These are phyloP conservation scores for Hyles lineata DNA, from an alignment of 2,888 invertebrate species.

Conservation along the genomic window DNA sequence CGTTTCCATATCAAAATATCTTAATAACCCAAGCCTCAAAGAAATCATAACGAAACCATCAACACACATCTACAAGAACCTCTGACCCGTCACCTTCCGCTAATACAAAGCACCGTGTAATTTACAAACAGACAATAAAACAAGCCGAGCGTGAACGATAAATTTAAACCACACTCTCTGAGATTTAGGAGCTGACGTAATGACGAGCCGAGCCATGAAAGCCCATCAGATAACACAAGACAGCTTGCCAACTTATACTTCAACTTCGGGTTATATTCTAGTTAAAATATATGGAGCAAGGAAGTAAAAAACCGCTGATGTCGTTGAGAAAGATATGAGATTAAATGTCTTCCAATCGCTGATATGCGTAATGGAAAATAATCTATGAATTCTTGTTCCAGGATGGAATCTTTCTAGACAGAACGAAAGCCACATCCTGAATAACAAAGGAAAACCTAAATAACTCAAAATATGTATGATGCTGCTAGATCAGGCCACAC, in stretches of 20 bases:
- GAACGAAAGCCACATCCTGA: too few relatives aligned
- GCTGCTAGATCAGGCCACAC: too few relatives aligned
- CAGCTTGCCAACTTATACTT: neutral
- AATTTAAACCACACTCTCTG: constrained; percentile 19
- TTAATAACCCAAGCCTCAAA: neutral
- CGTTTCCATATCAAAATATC: neutral
- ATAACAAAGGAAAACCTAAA: too few relatives aligned
- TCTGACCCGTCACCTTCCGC: constrained; percentile 18
- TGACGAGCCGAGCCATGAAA: neutral
- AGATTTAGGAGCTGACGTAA: constrained; percentile 6
- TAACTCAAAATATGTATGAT: too few relatives aligned
- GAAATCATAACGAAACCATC: neutral
- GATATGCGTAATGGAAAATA: too few relatives aligned
- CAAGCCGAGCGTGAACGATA: constrained; percentile 17
- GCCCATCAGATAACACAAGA: neutral
- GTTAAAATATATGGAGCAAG: neutral
- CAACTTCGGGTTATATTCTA: neutral
- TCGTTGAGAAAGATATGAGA: too few relatives aligned
- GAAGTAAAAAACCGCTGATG: too few relatives aligned
- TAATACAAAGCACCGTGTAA: constrained; percentile 12
- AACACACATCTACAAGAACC: neutral
- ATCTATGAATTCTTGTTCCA: too few relatives aligned
- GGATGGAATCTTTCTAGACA: too few relatives aligned
- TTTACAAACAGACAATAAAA: constrained; percentile 22
- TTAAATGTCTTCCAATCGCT: too few relatives aligned